Evolutionary conservation across 2,113 vertebrate species (phyloP).

Genomic region (Gracilinanus agilis): DNA sequence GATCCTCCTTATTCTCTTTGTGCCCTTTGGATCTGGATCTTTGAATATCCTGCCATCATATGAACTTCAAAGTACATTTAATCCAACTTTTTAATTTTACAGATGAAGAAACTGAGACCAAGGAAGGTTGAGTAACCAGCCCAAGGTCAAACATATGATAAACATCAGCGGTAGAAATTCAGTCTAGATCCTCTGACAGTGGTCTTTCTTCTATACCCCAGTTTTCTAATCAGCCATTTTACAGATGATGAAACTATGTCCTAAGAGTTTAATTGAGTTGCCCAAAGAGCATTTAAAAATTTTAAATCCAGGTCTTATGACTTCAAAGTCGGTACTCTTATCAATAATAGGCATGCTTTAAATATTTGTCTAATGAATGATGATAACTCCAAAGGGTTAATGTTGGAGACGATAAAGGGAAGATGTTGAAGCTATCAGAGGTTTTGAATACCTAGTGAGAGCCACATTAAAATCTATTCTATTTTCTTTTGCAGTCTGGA

Average conservation of each 20-base stretch:
- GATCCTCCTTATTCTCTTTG: background rate
- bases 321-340: background rate
- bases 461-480: background rate
- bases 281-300: background rate
- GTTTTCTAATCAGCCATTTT: background rate
- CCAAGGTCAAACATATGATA: background rate
- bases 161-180: background rate
- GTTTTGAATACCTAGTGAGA: too few relatives aligned
- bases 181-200: background rate
- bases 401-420: background rate
- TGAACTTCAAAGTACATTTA: background rate
- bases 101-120: background rate
- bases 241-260: background rate
- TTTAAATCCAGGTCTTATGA: too few relatives aligned
- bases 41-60: background rate
- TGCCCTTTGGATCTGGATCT: background rate
- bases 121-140: background rate
- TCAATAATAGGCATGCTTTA: background rate
- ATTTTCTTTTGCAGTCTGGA: background rate
- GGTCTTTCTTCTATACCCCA: background rate
- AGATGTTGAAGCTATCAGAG: background rate
- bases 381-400: background rate
- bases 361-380: background rate
- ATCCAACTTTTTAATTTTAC: background rate
- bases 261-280: background rate